A percentile compares a stretch with the other conserved stretches of the same genome.
Conservation (phyloP, 2,888 invertebrate genomes). For the Pterostichus niger region DNA sequence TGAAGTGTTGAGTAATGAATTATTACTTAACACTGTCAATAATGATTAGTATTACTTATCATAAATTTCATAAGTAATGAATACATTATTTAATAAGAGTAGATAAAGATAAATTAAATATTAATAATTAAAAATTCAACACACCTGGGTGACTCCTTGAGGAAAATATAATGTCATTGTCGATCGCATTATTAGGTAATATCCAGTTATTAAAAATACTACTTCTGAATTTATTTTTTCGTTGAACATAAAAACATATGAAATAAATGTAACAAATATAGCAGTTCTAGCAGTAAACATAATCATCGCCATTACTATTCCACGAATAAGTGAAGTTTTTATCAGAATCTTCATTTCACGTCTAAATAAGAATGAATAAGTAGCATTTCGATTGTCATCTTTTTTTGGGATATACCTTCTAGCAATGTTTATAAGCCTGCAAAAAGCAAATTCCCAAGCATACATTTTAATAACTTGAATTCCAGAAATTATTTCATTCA, state of each 20-base stretch:
- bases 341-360: slow-evolving; percentile 80
- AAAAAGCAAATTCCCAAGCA: slow-evolving; percentile 94
- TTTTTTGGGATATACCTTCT: slow-evolving; percentile 78
- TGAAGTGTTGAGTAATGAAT: too few species aligned
- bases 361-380: slow-evolving; percentile 69
- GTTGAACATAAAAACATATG: slow-evolving; percentile 78
- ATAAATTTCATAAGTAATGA: too few species aligned
- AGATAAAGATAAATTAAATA: slow-evolving; percentile 7
- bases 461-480: slow-evolving; percentile 97
- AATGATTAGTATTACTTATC: too few species aligned
- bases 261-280: slow-evolving; percentile 83
- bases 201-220: slow-evolving; percentile 80
- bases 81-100: too few species aligned
- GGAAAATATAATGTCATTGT: slow-evolving; percentile 82
- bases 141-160: slow-evolving; percentile 79
- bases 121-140: background rate
- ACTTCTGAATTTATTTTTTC: slow-evolving; percentile 76
- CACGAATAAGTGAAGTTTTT: slow-evolving; percentile 82
- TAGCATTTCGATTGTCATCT: background rate
- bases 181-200: slow-evolving; percentile 82
- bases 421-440: slow-evolving; percentile 79
- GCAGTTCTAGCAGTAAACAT: slow-evolving; percentile 87
- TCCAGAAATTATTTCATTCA: slow-evolving; percentile 93
- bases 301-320: slow-evolving; percentile 84
- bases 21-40: too few species aligned